Percentiles rank a stretch among this genome's conserved stretches.
These are phyloP conservation scores for Chiroxiphia lanceolata DNA, from an alignment of 2,797 vertebrate species.

Conservation along the genomic window DNA sequence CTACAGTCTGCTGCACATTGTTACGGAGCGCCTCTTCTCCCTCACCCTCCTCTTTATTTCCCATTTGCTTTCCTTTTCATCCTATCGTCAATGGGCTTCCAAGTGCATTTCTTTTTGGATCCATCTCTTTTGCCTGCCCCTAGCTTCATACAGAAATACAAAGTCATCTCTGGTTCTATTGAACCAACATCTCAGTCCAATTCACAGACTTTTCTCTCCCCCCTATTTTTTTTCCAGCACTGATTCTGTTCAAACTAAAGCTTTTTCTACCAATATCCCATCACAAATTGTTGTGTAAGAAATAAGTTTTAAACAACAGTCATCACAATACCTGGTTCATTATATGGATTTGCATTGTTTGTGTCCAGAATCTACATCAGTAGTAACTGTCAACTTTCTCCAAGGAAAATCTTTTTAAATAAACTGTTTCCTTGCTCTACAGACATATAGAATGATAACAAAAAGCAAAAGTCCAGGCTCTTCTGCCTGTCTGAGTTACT, in stretches of 20 bases:
- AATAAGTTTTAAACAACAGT: background rate
- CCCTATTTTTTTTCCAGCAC: background rate
- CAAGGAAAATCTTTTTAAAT: background rate
- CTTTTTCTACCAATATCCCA: background rate
- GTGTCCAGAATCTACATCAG: background rate
- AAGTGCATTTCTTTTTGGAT: background rate
- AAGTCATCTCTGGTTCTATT: background rate
- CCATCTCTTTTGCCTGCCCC: background rate
- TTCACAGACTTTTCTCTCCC: background rate
- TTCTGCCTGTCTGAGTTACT: background rate
- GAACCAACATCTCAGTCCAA: background rate
- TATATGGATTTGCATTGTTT: background rate
- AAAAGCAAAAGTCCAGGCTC: background rate
- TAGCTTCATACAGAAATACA: background rate
- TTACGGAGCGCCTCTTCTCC: rapidly evolving
- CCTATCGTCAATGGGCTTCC: background rate
- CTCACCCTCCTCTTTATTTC: background rate
- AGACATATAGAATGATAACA: background rate
- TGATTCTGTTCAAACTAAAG: background rate
- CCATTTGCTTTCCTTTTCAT: background rate
- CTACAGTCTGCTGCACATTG: background rate
- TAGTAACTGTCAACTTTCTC: background rate
- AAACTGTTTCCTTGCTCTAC: background rate
- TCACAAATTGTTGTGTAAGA: background rate
- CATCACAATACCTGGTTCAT: background rate